Base-by-base conservation (phyloP, 2,797 vertebrate species). In the Bryconaethiops microstoma region DNA sequence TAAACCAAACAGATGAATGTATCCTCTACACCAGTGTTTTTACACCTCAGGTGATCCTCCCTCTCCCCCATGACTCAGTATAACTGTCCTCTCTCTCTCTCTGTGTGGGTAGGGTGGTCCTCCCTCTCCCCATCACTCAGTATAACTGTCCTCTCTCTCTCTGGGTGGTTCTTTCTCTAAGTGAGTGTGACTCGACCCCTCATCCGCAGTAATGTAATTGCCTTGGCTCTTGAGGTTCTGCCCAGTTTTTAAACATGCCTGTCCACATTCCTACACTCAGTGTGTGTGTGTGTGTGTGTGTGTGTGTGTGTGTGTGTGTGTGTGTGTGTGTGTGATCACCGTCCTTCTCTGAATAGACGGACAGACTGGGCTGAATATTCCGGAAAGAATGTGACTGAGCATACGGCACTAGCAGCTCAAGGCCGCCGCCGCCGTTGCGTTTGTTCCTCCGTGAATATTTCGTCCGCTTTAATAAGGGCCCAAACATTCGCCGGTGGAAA, bases 401-500 rank as follows among this genome's bases (percentile, higher is more conserved):
- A 42, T 4, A 57, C 10, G 0, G 23, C 19, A 35, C 78, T 62
- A 25, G 69, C 17, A 25, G 63, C 40, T 62, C 82, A 84, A 85
- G 85, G 85, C 65, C 69, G 50, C 35, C 69, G 50, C 35, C 50
- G 55, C 54, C 63, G 40, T 67, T 76, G 7, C 48, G 39, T 5
- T 25, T 12, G 25, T 74, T 83, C 63, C 35, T 78, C 69, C 29
- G 42, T 21, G 57, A 74, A 77, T 67, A 72, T 75, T 55, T 63
- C 65, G 48, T 17, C 0, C 4, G 5, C 72, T 63, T 81, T 71
- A 82, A 67, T 71, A 19, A 35, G 55, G 17, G 1, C 63, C 77
- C 64, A 52, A 64, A 64, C 52, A 62, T 77, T 62, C 23, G 17
- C 82, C 73, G 16, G 62, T 77, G 78, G 78, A 84, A 84, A 86